phyloP scores from a whole-genome alignment of 2,888 invertebrate genomes.

The Drosophila limbata region DNA sequence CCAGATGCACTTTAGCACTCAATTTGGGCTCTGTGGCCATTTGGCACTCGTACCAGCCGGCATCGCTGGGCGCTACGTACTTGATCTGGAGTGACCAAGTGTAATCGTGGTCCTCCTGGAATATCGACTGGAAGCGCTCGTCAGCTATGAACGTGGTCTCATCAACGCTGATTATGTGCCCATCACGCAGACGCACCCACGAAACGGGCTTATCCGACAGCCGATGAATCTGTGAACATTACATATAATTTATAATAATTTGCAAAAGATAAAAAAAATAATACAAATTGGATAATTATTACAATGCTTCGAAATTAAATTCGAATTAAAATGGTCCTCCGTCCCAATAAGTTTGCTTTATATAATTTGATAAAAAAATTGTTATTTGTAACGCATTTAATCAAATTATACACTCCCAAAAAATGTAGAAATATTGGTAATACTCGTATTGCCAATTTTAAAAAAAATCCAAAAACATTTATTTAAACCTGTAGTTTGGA shows the following conservation, averaged over 20 bases:
- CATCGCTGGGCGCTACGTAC: constrained; percentile 94
- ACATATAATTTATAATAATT: not conserved
- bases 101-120: constrained; percentile 91
- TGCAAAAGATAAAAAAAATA: no score
- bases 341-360: no score
- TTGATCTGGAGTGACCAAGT: constrained; percentile 95
- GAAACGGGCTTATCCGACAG: constrained; percentile 91
- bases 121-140: constrained; percentile 95
- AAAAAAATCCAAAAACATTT: not conserved
- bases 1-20: constrained; percentile 95
- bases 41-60: constrained; percentile 97
- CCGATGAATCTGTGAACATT: constrained; percentile 76
- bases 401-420: no score
- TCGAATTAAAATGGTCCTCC: not conserved
- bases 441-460: no score
- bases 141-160: constrained; percentile 94
- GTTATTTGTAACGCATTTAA: no score
- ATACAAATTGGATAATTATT: not conserved
- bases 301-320: not conserved
- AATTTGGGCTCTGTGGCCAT: constrained; percentile 97
- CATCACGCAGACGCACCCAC: constrained; percentile 94
- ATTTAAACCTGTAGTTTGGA: not conserved
- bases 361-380: no score
- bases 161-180: constrained; percentile 95
- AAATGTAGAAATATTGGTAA: no score